Conservation (phyloP, 2,797 vertebrate genomes). For the Muscicapa striata region DNA sequence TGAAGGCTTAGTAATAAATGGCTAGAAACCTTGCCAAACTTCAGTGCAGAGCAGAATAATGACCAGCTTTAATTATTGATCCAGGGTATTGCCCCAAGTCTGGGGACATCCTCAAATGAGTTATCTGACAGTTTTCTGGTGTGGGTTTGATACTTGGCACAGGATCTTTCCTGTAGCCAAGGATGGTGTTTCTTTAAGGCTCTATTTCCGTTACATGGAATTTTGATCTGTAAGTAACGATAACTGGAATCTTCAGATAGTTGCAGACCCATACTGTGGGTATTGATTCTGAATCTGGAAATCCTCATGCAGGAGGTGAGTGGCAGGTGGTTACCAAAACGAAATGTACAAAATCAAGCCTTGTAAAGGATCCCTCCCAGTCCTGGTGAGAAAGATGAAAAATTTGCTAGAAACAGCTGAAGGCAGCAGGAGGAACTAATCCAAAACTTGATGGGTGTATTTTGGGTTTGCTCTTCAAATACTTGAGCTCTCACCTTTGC, state of each 20-base stretch:
- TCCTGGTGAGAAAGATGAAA: neutral
- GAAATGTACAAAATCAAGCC: neutral
- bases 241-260: neutral
- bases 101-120: neutral
- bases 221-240: neutral
- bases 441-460: neutral
- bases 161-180: neutral
- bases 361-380: neutral
- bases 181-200: neutral
- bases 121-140: neutral
- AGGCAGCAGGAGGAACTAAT: neutral
- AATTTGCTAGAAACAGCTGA: neutral
- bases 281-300: constrained; percentile 5
- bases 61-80: neutral
- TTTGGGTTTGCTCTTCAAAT: constrained; percentile 15
- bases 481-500: neutral
- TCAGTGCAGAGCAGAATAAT: neutral
- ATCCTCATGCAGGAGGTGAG: neutral
- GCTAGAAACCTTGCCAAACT: neutral
- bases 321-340: neutral
- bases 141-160: neutral
- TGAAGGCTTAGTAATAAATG: neutral
- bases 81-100: neutral
- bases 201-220: neutral
- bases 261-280: neutral